Evolutionary conservation across 2,797 vertebrate species (phyloP), one percentile per base, ranked within the genome.

Genomic region (Acrossocheilus wenchowensis): DNA sequence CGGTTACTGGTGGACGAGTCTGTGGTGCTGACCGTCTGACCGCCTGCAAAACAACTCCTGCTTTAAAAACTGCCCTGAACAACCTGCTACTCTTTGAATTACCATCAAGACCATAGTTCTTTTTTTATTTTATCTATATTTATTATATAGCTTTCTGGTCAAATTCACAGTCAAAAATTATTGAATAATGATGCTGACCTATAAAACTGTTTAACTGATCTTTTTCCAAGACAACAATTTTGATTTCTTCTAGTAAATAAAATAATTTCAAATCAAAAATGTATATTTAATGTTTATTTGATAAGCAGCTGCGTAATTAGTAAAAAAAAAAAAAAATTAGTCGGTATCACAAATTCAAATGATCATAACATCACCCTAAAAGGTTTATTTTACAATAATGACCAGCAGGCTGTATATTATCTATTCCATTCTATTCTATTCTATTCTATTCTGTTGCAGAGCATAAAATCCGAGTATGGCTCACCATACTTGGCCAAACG

Each of bases 1-100:
- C 98, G 93, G 94, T 99, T 99, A 91, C 98, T 99, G 91, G 97
- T 96, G 21, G 98, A 99, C 1, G 98, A 99, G 92, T 99, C 98
- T 1, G 98, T 99, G 88, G 98, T 99, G 90, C 98, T 99, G 57
- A 99, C 98, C 0, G 98, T 99, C 91, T 99, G 98, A 87, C 98
- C 98, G 89, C 98, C 98, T 99, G 91, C 1, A 30, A 90, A 86
- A 86, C 45, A 12, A 87, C 64, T 50, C 12, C 5, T 21, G 36
- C 34, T 68, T 78, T 80, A 81, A 21, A 30, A 19, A 52, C 15
- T 2, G 14, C 26, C 17, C 11, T 54, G 5, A 21, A 36, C 3
- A 23, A 77, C 30, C 17, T 52, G 26, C 4, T 7, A 36, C 54
- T 21, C 48, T 23, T 54, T 52, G 0, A 54, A 39, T 9, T 6